Percentiles rank a stretch among this genome's conserved stretches.
Evolutionary conservation across 2,797 vertebrate species (phyloP).

Genomic region (Cirrhinus mrigala): DNA sequence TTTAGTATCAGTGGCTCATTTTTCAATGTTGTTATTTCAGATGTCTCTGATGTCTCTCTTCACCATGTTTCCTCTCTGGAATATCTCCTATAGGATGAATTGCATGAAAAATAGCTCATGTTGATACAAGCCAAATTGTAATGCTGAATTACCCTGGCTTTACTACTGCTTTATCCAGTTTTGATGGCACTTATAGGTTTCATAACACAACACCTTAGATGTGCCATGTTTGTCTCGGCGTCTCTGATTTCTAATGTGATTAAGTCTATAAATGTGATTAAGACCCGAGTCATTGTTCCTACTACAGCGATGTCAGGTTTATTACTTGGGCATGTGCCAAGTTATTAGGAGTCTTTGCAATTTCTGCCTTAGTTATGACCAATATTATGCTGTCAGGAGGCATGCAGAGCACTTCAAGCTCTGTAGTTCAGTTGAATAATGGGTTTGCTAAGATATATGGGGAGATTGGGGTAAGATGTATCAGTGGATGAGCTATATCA

Average conservation of each 20-base stretch:
- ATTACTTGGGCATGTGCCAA: constrained; percentile 16
- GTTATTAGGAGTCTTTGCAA: constrained; percentile 22
- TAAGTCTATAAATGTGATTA: constrained; percentile 28
- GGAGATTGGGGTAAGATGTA: not conserved
- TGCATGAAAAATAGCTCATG: constrained; percentile 10
- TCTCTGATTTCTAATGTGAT: constrained; percentile 36
- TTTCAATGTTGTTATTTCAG: constrained; percentile 14
- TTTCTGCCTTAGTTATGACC: constrained; percentile 1
- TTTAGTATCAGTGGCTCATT: not conserved
- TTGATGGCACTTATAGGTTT: constrained; percentile 3
- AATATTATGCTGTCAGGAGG: constrained; percentile 2
- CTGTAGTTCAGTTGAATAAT: constrained; percentile 1
- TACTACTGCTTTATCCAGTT: not conserved
- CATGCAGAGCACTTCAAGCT: not conserved
- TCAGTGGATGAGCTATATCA: not conserved
- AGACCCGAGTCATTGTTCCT: constrained; percentile 19
- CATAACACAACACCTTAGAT: constrained; percentile 13
- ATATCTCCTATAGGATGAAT: constrained; percentile 13
- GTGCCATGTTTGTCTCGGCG: not conserved
- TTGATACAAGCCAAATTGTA: constrained; percentile 15
- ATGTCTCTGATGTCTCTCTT: constrained; percentile 14
- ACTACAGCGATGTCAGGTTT: not conserved
- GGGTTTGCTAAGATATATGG: not conserved
- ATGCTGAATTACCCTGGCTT: not conserved
- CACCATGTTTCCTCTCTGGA: constrained; percentile 41